Evolutionary conservation across 92 coral and sea anemone species (phyloP).

Genomic region (Umimayanthus chanpuru): DNA sequence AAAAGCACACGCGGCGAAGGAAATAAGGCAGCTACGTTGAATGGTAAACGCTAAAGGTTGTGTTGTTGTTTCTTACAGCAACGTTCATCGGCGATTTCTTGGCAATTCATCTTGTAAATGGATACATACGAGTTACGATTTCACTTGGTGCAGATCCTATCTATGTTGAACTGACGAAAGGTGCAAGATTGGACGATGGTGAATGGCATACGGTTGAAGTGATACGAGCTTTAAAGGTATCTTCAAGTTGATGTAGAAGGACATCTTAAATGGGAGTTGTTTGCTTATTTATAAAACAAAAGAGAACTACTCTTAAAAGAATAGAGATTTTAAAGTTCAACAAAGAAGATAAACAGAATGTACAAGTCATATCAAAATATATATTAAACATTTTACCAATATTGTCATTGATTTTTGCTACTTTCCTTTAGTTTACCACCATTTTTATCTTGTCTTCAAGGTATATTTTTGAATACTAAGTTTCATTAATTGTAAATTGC

Average conservation of each 20-base stretch:
- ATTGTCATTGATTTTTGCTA: too few relatives aligned
- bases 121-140: constrained; percentile 70
- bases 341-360: too few relatives aligned
- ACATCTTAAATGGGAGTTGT: neutral
- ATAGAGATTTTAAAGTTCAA: too few relatives aligned
- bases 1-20: too few relatives aligned
- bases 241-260: neutral
- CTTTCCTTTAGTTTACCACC: neutral
- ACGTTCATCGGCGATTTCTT: constrained; percentile 70
- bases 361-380: neutral
- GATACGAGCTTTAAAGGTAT: constrained; percentile 69
- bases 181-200: constrained; percentile 78
- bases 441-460: too few relatives aligned
- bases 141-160: constrained; percentile 79
- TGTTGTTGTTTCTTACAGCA: constrained; percentile 7
- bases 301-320: too few relatives aligned
- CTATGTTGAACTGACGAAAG: constrained; percentile 68
- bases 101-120: constrained; percentile 75
- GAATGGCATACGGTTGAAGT: constrained; percentile 91
- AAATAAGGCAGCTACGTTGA: too few relatives aligned
- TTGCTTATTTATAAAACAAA: too few relatives aligned
- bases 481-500: neutral
- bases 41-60: too few relatives aligned
- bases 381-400: too few relatives aligned
- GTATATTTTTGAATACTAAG: too few relatives aligned